Percentiles rank a stretch among this genome's conserved stretches.
Conservation (phyloP, 1,140 invertebrate genomes). For the Scaptomyza pallida region DNA sequence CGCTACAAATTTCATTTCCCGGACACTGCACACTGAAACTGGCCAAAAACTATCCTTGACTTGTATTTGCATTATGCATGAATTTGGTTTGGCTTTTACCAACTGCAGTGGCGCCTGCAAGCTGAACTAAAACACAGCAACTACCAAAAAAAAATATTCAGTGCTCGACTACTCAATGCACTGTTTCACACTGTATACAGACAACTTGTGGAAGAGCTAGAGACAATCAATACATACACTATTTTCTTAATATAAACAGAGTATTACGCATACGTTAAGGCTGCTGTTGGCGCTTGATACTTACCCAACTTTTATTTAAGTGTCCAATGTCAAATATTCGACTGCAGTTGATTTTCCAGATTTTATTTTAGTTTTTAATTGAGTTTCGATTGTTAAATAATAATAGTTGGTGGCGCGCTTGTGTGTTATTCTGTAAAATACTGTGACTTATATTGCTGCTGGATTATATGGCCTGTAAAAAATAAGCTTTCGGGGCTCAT, state of each 20-base stretch:
- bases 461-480: conserved; percentile 41
- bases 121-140: not conserved
- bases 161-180: not conserved
- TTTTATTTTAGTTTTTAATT: conserved; percentile 15
- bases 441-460: conserved; percentile 65
- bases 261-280: conserved; percentile 33
- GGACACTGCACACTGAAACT: conserved; percentile 14
- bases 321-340: conserved; percentile 28
- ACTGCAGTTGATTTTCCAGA: conserved; percentile 9
- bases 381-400: conserved; percentile 8
- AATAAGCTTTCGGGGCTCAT: conserved; percentile 14
- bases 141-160: not conserved
- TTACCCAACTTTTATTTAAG: conserved; percentile 37
- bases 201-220: not conserved
- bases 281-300: conserved; percentile 8
- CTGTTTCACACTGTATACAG: not conserved
- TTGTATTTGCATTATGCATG: conserved; percentile 74
- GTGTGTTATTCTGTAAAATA: conserved; percentile 51
- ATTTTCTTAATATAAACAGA: not conserved
- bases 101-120: not conserved
- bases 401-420: conserved; percentile 26
- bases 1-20: not conserved
- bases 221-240: too few species aligned
- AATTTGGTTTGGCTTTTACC: conserved; percentile 45
- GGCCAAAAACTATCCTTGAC: conserved; percentile 65